A percentile compares a stretch with the other conserved stretches of the same genome.
These are phyloP conservation scores for Pseudococcus viburni DNA, from an alignment of 2,888 invertebrate genomes.

Conservation along the genomic window DNA sequence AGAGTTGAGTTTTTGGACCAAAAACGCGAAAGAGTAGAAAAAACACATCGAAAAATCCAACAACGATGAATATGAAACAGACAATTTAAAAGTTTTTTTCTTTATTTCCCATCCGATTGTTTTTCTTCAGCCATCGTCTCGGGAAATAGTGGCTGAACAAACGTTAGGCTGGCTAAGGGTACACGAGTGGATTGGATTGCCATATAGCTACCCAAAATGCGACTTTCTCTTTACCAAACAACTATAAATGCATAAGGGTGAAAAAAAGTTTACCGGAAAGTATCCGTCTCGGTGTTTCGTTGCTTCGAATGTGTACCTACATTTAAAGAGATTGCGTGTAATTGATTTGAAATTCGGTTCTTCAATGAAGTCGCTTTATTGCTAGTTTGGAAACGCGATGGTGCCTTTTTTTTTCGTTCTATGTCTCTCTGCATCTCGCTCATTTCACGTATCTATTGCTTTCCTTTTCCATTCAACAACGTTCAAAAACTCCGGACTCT, in stretches of 20 bases:
- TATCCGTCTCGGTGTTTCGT: not conserved
- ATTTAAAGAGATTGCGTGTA: constrained; percentile 48
- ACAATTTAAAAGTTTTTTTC: constrained; percentile 30
- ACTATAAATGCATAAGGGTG: not conserved
- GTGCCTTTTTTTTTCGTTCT: not conserved
- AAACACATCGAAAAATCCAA: constrained; percentile 17
- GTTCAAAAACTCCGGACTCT: not conserved
- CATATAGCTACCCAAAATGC: not conserved
- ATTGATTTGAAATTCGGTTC: constrained; percentile 54
- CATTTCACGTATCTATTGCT: not conserved
- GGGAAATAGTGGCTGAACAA: not conserved
- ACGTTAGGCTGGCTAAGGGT: not conserved
- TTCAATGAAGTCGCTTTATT: constrained; percentile 50
- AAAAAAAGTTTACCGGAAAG: constrained; percentile 25
- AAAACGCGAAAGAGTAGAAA: not conserved
- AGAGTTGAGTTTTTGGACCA: not conserved
- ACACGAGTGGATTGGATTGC: not conserved
- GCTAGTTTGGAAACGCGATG: constrained; percentile 6
- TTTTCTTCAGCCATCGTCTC: not conserved
- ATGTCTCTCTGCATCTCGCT: not conserved
- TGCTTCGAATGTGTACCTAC: not conserved
- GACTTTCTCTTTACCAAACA: not conserved
- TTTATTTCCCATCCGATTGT: not conserved
- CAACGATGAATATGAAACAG: constrained; percentile 48
- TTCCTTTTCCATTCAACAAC: not conserved